Conservation (phyloP, 2,888 invertebrate species). For the Conistra vaccinii region DNA sequence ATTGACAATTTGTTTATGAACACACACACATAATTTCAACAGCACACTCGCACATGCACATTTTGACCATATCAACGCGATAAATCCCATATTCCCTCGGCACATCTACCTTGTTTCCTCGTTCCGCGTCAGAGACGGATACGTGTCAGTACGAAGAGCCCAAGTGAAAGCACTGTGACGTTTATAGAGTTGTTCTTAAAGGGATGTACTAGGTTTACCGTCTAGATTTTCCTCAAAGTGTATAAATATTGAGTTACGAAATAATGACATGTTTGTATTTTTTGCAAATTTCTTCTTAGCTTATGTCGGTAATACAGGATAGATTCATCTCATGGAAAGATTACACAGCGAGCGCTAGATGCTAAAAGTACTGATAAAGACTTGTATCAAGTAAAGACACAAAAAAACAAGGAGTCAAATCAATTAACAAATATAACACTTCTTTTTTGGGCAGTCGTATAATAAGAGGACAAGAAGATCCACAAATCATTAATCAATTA, state of each 20-base stretch:
- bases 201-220: slow-evolving; percentile 21
- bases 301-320: background rate
- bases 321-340: background rate
- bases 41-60: background rate
- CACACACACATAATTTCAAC: background rate
- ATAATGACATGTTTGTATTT: background rate
- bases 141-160: slow-evolving; percentile 54
- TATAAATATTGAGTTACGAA: slow-evolving; percentile 16
- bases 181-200: slow-evolving; percentile 48
- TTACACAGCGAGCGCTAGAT: no score
- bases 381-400: background rate
- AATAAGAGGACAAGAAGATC: background rate
- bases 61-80: background rate
- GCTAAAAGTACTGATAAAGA: background rate
- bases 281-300: background rate
- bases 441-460: background rate
- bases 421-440: background rate
- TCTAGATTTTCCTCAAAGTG: slow-evolving; percentile 23
- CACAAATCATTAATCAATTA: background rate
- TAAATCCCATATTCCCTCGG: background rate
- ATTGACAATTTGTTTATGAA: no score
- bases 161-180: slow-evolving; percentile 51
- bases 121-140: slow-evolving; percentile 10
- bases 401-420: no score
- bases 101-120: background rate